Evolutionary conservation across 1,140 invertebrate species (phyloP).

Genomic region (Drosophila arizonae): DNA sequence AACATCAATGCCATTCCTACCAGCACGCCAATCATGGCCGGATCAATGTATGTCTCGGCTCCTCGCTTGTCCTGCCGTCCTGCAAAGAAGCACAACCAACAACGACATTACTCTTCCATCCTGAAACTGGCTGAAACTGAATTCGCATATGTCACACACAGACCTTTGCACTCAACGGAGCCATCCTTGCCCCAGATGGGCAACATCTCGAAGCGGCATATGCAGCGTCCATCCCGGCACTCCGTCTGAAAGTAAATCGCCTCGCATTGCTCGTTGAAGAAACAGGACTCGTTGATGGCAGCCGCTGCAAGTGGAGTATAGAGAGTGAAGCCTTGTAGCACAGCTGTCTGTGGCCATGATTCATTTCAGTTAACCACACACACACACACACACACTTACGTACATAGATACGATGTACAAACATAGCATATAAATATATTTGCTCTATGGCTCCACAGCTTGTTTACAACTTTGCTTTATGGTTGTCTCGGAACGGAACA

Average conservation of each 20-base stretch:
- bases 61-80: slow-evolving; percentile 74
- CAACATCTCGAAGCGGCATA: slow-evolving; percentile 90
- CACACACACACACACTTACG: background rate
- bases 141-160: slow-evolving; percentile 60
- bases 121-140: slow-evolving; percentile 11
- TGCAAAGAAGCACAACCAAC: slow-evolving; percentile 47
- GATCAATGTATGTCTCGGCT: slow-evolving; percentile 87
- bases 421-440: slow-evolving; percentile 14
- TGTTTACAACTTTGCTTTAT: slow-evolving; percentile 55
- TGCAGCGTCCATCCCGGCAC: slow-evolving; percentile 89
- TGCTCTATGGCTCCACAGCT: slow-evolving; percentile 40
- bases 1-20: slow-evolving; percentile 96
- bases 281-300: slow-evolving; percentile 90
- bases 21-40: slow-evolving; percentile 94
- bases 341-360: slow-evolving; percentile 32
- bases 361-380: slow-evolving; percentile 12
- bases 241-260: slow-evolving; percentile 87
- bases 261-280: slow-evolving; percentile 92
- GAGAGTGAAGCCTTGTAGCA: slow-evolving; percentile 20
- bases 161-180: slow-evolving; percentile 88
- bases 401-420: slow-evolving; percentile 7
- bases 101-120: slow-evolving; percentile 40
- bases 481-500: slow-evolving; percentile 9
- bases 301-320: slow-evolving; percentile 85
- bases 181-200: slow-evolving; percentile 87